Evolutionary conservation across 2,888 invertebrate species (phyloP).

Genomic region (Galeruca laticollis): DNA sequence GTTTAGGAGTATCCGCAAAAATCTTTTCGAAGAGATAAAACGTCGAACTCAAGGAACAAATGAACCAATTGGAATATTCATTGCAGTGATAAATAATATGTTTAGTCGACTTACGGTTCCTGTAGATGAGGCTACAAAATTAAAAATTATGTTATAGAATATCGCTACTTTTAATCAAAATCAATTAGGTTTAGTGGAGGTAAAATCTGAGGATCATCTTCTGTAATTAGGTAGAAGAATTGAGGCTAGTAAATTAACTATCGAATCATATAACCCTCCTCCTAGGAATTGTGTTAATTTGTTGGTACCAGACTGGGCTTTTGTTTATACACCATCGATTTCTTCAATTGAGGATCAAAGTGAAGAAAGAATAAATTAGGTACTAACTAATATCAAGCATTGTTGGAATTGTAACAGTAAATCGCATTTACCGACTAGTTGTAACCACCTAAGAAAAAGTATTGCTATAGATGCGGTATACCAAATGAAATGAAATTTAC

Average conservation of each 20-base stretch:
- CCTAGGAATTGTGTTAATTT: slow-evolving; percentile 11
- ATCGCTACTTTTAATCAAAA: slow-evolving; percentile 43
- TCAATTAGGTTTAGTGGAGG: slow-evolving; percentile 37
- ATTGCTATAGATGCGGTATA: slow-evolving; percentile 26
- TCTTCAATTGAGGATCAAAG: slow-evolving; percentile 10
- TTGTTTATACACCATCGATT: slow-evolving; percentile 16
- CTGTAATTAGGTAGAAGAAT: slow-evolving; percentile 36
- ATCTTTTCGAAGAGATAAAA: slow-evolving; percentile 47
- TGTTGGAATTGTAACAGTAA: slow-evolving; percentile 27
- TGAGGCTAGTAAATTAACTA: slow-evolving; percentile 33
- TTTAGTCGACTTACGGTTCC: slow-evolving; percentile 43
- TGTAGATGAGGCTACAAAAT: slow-evolving; percentile 30
- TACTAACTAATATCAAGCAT: slow-evolving; percentile 3
- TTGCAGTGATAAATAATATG: slow-evolving; percentile 47
- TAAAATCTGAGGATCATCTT: slow-evolving; percentile 36
- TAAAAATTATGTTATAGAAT: slow-evolving; percentile 42
- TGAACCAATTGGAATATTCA: slow-evolving; percentile 48
- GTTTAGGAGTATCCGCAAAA: slow-evolving; percentile 30
- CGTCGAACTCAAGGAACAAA: slow-evolving; percentile 48
- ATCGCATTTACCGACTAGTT: slow-evolving; percentile 15
- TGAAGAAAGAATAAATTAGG: not conserved
- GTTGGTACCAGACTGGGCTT: slow-evolving; percentile 32
- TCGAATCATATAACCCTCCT: too few species aligned
- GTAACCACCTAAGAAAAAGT: slow-evolving; percentile 8
- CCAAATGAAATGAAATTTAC: slow-evolving; percentile 11